Conservation (phyloP, 2,113 vertebrate species). For the Crotalus tigris region DNA sequence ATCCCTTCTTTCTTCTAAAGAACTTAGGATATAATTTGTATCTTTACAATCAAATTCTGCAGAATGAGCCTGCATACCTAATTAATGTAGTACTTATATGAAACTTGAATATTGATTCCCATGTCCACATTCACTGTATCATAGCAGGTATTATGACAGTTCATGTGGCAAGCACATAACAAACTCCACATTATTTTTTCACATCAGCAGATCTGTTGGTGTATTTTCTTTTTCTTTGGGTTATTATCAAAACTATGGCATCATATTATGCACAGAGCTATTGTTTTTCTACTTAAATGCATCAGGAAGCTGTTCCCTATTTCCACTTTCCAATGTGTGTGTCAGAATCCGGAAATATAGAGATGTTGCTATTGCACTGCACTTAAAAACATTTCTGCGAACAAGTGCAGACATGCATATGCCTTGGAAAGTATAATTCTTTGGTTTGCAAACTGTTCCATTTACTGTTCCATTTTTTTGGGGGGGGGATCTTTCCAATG, state of each 20-base stretch:
- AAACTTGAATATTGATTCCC: background rate
- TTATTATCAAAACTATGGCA: too few species aligned
- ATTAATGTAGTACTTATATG: background rate
- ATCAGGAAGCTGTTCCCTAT: background rate
- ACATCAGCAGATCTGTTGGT: background rate
- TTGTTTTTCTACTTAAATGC: background rate
- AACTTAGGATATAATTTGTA: background rate
- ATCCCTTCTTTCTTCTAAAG: background rate
- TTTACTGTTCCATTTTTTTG: background rate
- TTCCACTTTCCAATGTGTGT: background rate
- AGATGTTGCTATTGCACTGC: background rate
- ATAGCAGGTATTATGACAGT: background rate
- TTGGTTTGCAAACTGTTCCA: background rate
- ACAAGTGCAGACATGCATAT: background rate
- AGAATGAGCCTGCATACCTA: background rate
- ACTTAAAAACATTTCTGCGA: background rate
- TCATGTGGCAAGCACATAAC: background rate
- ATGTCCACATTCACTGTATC: background rate
- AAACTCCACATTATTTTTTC: background rate
- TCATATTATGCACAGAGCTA: background rate
- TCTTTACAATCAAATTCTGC: background rate
- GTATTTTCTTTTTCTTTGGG: background rate
- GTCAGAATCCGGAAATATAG: background rate
- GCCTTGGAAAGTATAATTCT: background rate
- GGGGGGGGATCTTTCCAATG: background rate